Conservation (phyloP, 2,113 vertebrate species). For the Ginglymostoma cirratum region DNA sequence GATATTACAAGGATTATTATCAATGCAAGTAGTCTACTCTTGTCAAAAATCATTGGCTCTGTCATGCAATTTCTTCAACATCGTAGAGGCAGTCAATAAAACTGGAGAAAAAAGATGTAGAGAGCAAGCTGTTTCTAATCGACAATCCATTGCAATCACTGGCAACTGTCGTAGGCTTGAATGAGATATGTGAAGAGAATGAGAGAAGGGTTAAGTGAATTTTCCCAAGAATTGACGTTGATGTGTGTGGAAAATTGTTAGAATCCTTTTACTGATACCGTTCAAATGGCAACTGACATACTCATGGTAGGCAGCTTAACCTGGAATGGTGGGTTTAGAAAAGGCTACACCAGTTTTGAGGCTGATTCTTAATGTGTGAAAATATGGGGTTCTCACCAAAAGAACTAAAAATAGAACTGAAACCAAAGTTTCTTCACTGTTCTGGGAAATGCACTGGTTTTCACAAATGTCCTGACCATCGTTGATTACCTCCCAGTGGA, state of each 20-base stretch:
- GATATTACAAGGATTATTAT: background rate
- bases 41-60: background rate
- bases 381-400: background rate
- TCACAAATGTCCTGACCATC: background rate
- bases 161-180: background rate
- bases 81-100: background rate
- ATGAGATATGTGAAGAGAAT: background rate
- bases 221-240: background rate
- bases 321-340: background rate
- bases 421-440: background rate
- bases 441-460: slow-evolving; percentile 20
- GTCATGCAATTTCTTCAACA: background rate
- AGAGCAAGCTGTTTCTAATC: background rate
- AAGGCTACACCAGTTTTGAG: background rate
- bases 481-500: slow-evolving; percentile 21
- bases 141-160: background rate
- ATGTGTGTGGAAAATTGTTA: background rate
- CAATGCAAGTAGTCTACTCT: background rate
- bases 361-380: slow-evolving; percentile 7
- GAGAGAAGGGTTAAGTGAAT: background rate
- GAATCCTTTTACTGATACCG: background rate
- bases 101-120: background rate
- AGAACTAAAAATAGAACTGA: background rate
- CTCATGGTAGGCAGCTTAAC: background rate
- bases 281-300: slow-evolving; percentile 29